These are phyloP conservation scores for Macaca nemestrina DNA, from an alignment of 2,113 vertebrate species.

Conservation along the genomic window DNA sequence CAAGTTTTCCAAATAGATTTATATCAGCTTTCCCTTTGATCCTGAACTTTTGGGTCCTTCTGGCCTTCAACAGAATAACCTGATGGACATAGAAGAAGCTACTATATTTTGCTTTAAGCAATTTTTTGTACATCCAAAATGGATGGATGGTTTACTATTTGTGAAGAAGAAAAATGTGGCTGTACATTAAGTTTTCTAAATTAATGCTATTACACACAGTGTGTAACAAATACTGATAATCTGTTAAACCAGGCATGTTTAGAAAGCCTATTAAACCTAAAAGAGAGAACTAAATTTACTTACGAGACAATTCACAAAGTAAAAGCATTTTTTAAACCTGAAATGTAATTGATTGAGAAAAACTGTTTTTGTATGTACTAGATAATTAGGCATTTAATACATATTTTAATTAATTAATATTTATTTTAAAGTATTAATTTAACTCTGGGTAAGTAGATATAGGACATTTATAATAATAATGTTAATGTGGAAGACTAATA, in stretches of 20 bases:
- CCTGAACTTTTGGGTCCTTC: not conserved
- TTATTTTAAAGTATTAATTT: not conserved
- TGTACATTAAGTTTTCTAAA: not conserved
- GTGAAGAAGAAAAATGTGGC: not conserved
- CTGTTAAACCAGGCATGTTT: not conserved
- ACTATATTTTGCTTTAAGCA: not conserved
- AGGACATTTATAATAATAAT: not conserved
- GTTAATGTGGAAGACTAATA: not conserved
- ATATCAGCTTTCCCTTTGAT: not conserved
- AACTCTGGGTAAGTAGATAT: not conserved
- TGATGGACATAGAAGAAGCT: not conserved
- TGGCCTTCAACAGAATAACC: not conserved
- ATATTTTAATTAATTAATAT: not conserved
- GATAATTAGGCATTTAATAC: not conserved
- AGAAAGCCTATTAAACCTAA: not conserved
- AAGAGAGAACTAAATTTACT: not conserved
- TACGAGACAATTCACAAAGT: not conserved
- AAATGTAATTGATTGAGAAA: not conserved
- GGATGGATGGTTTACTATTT: not conserved
- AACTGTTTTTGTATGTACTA: not conserved
- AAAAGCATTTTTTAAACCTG: not conserved
- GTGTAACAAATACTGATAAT: not conserved
- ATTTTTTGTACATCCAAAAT: not conserved
- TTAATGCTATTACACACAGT: not conserved
- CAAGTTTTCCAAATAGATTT: not conserved